Evolutionary conservation across 2,113 vertebrate genomes (phyloP), one percentile per base, ranked within the genome.

Genomic region (Dascyllus trimaculatus): DNA sequence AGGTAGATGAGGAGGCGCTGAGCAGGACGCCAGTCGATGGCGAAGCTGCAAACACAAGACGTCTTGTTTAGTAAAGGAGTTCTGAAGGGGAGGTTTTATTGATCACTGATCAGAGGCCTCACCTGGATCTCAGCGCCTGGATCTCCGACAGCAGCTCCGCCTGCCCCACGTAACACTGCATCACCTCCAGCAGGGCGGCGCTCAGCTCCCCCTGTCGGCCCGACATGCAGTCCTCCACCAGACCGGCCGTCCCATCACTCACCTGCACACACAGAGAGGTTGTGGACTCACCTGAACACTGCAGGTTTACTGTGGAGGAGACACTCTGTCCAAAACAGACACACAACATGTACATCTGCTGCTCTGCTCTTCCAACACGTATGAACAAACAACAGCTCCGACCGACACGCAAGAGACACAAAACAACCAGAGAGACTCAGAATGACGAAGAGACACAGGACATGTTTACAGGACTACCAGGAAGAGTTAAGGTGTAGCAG

Each of bases 11-110:
- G 87, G 66, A 81, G 69, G 1, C 89, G 91, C 85, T 89, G 85
- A 6, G 89, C 81, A 0, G 94, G 92, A 43, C 75, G 77, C 95
- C 95, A 95, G 85, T 95, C 95, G 11, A 95, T 93, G 24, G 95
- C 92, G 18, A 94, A 95, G 32, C 95, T 95, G 71, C 4, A 59
- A 18, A 49, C 13, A 57, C 11, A 73, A 51, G 29, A 51, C 2
- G 0, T 11, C 5, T 21, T 0, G 1, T 5, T 13, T 11, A 14
- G 32, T 5, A 13, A 53, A 43, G 58, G n/a, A 22, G 9, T 21
- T 0, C 11, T 40, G 48, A n/a, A 49, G 0, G 48, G 0, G 48
- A 21, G 3, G 4, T n/a, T 17, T n/a, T 9, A n/a, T 4, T 9
- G 6, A 7, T 48, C 11, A n/a, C 48, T n/a, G 7, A 19, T 2